phyloP scores from a whole-genome alignment of 2,113 vertebrate genomes.

The Chaenogobius annularis region DNA sequence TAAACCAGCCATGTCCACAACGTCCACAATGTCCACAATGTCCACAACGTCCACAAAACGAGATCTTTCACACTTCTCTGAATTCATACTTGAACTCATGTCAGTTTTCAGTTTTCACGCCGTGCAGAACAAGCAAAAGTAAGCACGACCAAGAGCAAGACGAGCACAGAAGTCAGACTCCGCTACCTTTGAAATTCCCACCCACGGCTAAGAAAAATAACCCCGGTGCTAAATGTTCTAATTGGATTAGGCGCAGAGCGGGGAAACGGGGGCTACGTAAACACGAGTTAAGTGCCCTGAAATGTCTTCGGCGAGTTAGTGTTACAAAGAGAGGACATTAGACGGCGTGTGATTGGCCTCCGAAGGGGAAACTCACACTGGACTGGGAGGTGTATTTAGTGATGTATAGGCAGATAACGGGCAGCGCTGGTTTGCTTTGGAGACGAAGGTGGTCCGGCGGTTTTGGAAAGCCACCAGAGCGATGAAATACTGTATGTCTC shows the following conservation, averaged over 20 bases:
- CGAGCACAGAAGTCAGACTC: too few species aligned
- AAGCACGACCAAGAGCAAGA: too few species aligned
- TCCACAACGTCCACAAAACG: too few species aligned
- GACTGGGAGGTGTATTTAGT: not conserved
- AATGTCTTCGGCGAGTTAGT: not conserved
- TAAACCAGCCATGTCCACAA: too few species aligned
- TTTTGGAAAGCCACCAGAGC: not conserved
- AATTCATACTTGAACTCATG: too few species aligned
- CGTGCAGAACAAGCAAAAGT: too few species aligned
- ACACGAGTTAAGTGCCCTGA: constrained; percentile 9
- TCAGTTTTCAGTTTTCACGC: too few species aligned
- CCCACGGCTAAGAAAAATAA: not conserved
- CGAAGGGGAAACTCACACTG: not conserved
- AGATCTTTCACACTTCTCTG: too few species aligned
- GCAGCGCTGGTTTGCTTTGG: not conserved
- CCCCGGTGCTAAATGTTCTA: not conserved
- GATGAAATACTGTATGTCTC: not conserved
- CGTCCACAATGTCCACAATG: too few species aligned
- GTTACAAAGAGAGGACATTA: constrained; percentile 1
- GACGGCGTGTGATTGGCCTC: not conserved
- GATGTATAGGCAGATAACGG: not conserved
- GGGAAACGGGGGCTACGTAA: constrained; percentile 3
- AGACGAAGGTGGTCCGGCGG: not conserved
- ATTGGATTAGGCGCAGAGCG: not conserved
- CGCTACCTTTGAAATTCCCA: not conserved